Evolutionary conservation across 1,140 invertebrate species (phyloP), one percentile per base, ranked within the genome.

Genomic region (Drosophila pallidifrons): DNA sequence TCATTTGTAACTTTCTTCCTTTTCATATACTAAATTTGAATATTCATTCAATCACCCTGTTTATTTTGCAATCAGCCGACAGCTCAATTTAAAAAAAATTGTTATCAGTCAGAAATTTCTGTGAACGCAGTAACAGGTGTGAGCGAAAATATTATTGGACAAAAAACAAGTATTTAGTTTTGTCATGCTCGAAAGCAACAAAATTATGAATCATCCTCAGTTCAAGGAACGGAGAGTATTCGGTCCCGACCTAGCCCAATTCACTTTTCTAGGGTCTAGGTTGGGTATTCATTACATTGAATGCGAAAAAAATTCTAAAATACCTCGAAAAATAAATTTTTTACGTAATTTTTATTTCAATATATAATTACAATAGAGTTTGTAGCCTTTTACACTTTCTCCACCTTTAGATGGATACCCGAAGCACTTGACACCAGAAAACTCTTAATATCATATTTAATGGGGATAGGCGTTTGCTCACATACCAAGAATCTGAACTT

Each of bases 401-500:
- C 79, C 4, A 82, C 91, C 11, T 73, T 69, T 5, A 91, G 58
- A 30, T 61, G 65, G 15, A 91, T 87, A 1, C 86, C 91, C 20
- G 71, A 57, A 10, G 80, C 58, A n/a, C 86, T 75, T n/a, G 51
- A 47, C 7, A 91, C 11, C n/a, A 91, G 57, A 45, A 78, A 87
- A 49, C 49, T 60, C 8, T 70, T 46, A 5, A 55, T 63, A 35
- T 83, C n/a, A 57, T 82, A 78, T 10, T 28, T 47, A 43, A 87
- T 78, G 4, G 86, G 82, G 10, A 88, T 86, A 1, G 58, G 45
- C 8, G 92, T 93, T 61, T 92, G 55, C 1, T 91, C 86, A 49
- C 90, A 91, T 0, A 87, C 79, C 0, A 77, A 74, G 47, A 93
- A 91, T 38, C 82, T 91, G 4, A 90, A 92, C 13, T 91, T 71